Conservation (phyloP, 2,797 vertebrate genomes). For the Phaenicophaeus curvirostris region DNA sequence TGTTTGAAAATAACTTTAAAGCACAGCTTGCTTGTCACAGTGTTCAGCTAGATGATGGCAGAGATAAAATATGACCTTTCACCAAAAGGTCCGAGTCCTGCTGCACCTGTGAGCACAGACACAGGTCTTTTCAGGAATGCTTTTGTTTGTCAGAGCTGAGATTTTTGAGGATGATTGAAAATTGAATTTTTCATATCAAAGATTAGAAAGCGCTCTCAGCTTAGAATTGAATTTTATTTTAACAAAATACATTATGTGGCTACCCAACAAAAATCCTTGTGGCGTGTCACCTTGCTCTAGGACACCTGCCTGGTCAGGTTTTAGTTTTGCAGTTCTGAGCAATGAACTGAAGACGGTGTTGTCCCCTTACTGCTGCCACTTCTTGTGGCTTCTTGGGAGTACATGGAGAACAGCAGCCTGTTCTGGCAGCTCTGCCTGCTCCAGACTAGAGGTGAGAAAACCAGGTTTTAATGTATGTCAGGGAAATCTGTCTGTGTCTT, state of each 20-base stretch:
- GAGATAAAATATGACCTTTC: not conserved
- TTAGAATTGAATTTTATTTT: not conserved
- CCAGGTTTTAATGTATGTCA: not conserved
- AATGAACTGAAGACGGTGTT: fast-evolving
- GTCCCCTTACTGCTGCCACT: not conserved
- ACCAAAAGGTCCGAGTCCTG: not conserved
- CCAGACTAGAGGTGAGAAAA: not conserved
- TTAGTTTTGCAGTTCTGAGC: not conserved
- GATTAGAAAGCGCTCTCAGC: not conserved
- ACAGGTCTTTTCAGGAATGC: not conserved
- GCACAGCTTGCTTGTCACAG: not conserved
- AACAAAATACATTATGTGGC: not conserved
- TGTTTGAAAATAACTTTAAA: constrained; percentile 25
- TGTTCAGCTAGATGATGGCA: constrained; percentile 1
- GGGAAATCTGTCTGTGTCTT: not conserved
- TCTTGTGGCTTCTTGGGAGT: not conserved
- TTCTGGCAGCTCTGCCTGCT: not conserved
- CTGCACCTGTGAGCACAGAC: not conserved
- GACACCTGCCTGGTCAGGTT: not conserved
- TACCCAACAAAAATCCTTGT: not conserved
- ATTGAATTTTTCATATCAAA: not conserved
- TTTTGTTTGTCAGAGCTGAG: not conserved
- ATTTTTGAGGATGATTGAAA: not conserved
- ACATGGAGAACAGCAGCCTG: not conserved
- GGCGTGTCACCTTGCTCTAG: not conserved